phyloP scores from a whole-genome alignment of 92 coral and sea anemone species.

The Galaxea fascicularis region DNA sequence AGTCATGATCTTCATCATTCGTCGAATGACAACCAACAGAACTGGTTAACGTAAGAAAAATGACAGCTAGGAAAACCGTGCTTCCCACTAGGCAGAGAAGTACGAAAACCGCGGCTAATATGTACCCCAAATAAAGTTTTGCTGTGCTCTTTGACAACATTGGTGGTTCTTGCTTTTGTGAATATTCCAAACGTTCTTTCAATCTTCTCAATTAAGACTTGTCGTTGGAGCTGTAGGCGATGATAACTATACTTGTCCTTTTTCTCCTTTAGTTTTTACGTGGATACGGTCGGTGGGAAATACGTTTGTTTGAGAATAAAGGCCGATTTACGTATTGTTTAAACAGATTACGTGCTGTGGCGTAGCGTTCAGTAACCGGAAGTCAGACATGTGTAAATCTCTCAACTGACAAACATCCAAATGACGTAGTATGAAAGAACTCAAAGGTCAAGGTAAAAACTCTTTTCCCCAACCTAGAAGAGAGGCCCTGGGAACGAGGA shows the following conservation, averaged over 20 bases:
- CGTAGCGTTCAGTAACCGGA: no score
- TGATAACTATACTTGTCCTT: neutral
- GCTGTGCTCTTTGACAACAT: neutral
- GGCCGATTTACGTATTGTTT: neutral
- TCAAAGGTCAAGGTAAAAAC: no score
- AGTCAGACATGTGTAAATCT: no score
- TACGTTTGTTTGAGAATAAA: neutral
- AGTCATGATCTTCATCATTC: constrained; percentile 2
- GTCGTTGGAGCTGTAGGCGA: neutral
- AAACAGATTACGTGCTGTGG: neutral
- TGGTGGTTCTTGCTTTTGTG: neutral
- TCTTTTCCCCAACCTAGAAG: no score
- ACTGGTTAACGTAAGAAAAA: neutral
- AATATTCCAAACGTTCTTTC: neutral
- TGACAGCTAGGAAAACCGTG: neutral
- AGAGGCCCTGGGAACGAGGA: no score
- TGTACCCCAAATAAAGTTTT: neutral
- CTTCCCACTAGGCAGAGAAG: constrained; percentile 7
- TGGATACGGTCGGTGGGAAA: neutral
- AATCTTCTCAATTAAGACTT: neutral
- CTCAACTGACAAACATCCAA: no score
- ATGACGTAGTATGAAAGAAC: no score
- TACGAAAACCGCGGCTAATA: neutral
- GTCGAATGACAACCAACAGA: neutral
- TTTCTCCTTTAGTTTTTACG: neutral